Base-by-base conservation (phyloP, 2,797 vertebrate genomes). In the Catharus ustulatus region DNA sequence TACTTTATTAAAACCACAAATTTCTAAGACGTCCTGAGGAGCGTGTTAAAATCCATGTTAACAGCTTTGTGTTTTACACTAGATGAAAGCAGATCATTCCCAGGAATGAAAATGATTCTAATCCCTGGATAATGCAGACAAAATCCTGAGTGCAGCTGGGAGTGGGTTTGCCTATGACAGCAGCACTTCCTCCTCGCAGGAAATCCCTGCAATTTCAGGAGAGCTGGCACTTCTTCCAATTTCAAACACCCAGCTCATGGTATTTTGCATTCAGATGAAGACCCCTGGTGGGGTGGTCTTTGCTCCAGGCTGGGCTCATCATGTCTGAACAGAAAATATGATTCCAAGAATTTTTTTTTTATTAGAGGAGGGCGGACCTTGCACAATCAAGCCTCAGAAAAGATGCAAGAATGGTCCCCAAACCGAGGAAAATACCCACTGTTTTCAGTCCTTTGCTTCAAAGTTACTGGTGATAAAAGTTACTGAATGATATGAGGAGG, bases 1-100 rank as follows among this genome's bases (percentile, higher is more conserved):
- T 36, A 32, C 51, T 92, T 88, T 78, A 88, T 74, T 88, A 91
- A 91, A 92, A 84, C 2, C 78, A 76, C 61, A 49, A 40, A 11
- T 30, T 87, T 68, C 38, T 27, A 27, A 80, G 57, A 4, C 6
- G 8, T 88, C 69, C 80, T 45, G n/a, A 55, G 89, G 61, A 92
- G 45, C 4, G 2, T 2, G 21, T 61, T 85, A 43, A 90, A 90
- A 86, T 48, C 45, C 61, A 4, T 4, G 34, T 71, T 59, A 71
- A 19, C 32, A 63, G 58, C 62, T 61, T 24, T 10, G 1, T 64
- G 84, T 27, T 90, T 40, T 38, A 32, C 58, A 61, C 21, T 54
- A 27, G 69, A 71, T 78, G 77, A 49, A 51, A 80, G 51, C 20
- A 34, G 62, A 74, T 58, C 48, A 26, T 49, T 79, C 42, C 57